These are phyloP conservation scores for Micropterix aruncella DNA, from an alignment of 2,888 invertebrate genomes.

Conservation along the genomic window DNA sequence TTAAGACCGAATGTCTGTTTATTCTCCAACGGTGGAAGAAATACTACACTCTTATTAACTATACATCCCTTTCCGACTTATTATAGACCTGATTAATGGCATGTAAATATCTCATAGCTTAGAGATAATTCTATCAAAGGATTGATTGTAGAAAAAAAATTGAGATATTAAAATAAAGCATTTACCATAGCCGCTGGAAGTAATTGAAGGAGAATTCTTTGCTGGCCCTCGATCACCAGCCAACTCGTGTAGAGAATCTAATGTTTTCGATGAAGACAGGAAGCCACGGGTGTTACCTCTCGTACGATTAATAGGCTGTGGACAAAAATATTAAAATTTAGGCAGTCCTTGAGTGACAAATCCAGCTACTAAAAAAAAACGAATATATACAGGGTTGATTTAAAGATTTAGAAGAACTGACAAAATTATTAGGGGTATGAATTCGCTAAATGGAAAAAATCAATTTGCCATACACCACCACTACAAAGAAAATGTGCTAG, in stretches of 20 bases:
- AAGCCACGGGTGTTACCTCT: slow-evolving; percentile 29
- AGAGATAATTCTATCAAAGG: neutral
- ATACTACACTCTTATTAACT: no score
- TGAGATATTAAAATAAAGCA: no score
- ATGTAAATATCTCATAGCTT: no score
- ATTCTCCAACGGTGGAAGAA: no score
- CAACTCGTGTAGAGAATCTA: slow-evolving; percentile 74
- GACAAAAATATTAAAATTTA: neutral
- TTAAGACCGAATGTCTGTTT: no score
- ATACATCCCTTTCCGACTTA: no score
- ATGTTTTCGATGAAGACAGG: slow-evolving; percentile 66
- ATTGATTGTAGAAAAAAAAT: neutral
- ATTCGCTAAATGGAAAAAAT: no score
- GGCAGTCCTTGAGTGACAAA: neutral
- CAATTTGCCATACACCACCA: no score
- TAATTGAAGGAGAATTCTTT: slow-evolving; percentile 56
- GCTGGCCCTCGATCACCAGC: slow-evolving; percentile 37
- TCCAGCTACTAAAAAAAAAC: neutral
- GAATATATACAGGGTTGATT: no score
- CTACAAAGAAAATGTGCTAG: no score
- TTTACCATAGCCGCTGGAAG: slow-evolving; percentile 65
- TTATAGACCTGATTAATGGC: neutral
- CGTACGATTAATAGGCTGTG: slow-evolving; percentile 25
- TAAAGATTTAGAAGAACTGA: no score
- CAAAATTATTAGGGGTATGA: no score